These are phyloP conservation scores for Canis aureus DNA, from an alignment of 2,113 vertebrate species.

Conservation along the genomic window DNA sequence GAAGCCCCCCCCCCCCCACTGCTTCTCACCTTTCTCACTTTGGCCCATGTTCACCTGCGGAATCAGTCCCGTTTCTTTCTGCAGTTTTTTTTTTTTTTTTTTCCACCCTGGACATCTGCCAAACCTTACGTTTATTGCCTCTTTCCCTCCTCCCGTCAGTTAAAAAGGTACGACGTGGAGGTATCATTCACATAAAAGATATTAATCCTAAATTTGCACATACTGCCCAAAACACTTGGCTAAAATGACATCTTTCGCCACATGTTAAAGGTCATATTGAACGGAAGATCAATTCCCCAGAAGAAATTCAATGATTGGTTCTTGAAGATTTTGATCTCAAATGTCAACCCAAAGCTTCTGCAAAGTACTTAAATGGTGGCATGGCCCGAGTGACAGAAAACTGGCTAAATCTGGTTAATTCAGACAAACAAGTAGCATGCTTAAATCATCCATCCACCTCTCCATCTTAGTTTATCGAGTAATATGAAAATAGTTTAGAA, in stretches of 20 bases:
- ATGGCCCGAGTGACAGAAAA: not conserved
- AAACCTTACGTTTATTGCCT: not conserved
- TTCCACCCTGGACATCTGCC: not conserved
- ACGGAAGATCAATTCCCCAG: not conserved
- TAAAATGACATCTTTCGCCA: not conserved
- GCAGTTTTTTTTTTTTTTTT: not conserved
- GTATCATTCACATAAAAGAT: not conserved
- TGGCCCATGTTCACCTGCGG: not conserved
- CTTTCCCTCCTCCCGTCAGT: not conserved
- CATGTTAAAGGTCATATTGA: not conserved
- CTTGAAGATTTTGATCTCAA: conserved; percentile 16
- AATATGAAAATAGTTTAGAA: not conserved
- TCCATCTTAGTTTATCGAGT: not conserved
- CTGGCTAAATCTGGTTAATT: not conserved
- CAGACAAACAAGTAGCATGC: not conserved
- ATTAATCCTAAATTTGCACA: not conserved
- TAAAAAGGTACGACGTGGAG: not conserved
- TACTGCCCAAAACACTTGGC: not conserved
- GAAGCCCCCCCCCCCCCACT: no score
- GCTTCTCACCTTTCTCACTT: not conserved
- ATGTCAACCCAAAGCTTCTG: not conserved
- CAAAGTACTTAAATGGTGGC: not conserved
- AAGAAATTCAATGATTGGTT: not conserved
- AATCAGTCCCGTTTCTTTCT: not conserved
- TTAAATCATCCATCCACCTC: not conserved